Base-by-base conservation (phyloP, 2,113 vertebrate genomes). In the Entelurus aequoreus region DNA sequence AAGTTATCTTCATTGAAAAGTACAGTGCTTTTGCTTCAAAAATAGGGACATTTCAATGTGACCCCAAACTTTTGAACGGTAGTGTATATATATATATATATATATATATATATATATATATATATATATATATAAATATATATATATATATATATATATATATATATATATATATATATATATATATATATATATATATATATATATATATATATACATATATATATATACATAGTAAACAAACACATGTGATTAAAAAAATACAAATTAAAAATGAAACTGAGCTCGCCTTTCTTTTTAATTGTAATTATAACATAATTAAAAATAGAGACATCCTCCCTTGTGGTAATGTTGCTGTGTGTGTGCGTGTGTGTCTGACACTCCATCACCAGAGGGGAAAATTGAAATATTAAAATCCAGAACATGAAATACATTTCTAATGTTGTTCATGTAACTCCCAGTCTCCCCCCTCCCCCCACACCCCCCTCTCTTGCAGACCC, bases 321-420 rank as follows among this genome's bases (percentile, higher is more conserved):
- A 65, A 80, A 85, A 87, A 84, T 77, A 79, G 79, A 78, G 48
- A 69, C 62, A 68, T 74, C 74, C 56, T 70, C 38, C 54, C 62
- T 62, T 75, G 54, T 60, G 64, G 71, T 28, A 79, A 72, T 42
- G 36, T 60, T 37, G 48, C 70, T 69, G 71, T 72, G 16, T n/a
- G 42, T 47, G 35, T 55, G 58, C 48, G 57, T 59, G 63, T 56
- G 46, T 63, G 50, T 53, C 40, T 44, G 55, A 63, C 47, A 52
- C 55, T 67, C 59, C 71, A 60, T 74, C 75, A 70, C n/a, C 69
- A 37, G 77, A 28, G 73, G 73, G 60, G 50, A 55, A 71, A 82
- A 80, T 82, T 78, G 79, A 84, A 79, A 82, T 60, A 69, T 63
- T 72, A 71, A 60, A 74, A 80, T 82, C 74, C 66, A 38, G 60